A percentile compares a stretch with the other conserved stretches of the same genome.
Conservation (phyloP, 2,888 invertebrate genomes). For the Eurytoma adleriae region DNA sequence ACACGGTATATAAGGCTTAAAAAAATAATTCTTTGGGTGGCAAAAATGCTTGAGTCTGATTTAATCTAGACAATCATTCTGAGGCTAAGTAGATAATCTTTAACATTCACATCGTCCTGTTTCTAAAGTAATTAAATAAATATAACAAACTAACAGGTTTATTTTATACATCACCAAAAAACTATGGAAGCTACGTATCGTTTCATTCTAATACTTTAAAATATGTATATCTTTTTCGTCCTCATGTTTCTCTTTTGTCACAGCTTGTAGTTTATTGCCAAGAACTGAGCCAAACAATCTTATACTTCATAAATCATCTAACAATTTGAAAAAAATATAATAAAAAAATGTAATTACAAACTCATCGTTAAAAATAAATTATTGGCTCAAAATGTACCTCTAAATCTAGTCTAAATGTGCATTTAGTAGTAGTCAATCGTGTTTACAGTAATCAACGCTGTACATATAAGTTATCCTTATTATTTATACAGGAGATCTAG, state of each 20-base stretch:
- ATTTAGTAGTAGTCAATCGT: slow-evolving; percentile 50
- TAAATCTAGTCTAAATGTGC: slow-evolving; percentile 45
- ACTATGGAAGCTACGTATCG: slow-evolving; percentile 44
- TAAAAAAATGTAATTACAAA: slow-evolving; percentile 15
- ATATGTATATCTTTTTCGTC: slow-evolving; percentile 48
- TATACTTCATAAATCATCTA: slow-evolving; percentile 22
- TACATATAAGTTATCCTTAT: slow-evolving; percentile 50
- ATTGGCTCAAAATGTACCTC: slow-evolving; percentile 39
- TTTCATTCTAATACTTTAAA: slow-evolving; percentile 41
- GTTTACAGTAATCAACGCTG: slow-evolving; percentile 55
- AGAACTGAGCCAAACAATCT: slow-evolving; percentile 35
- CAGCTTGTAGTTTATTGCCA: slow-evolving; percentile 48
- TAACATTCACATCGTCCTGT: slow-evolving; percentile 36
- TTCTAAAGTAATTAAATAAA: slow-evolving; percentile 49
- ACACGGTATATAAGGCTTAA: slow-evolving; percentile 56
- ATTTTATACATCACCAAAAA: slow-evolving; percentile 46
- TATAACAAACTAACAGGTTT: slow-evolving; percentile 45
- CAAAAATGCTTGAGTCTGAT: slow-evolving; percentile 56
- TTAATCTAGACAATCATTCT: slow-evolving; percentile 49
- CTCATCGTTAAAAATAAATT: slow-evolving; percentile 27
- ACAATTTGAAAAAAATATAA: slow-evolving; percentile 19
- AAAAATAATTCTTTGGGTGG: slow-evolving; percentile 58
- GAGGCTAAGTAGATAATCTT: slow-evolving; percentile 39
- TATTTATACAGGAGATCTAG: slow-evolving; percentile 57
- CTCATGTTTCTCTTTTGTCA: slow-evolving; percentile 43